Evolutionary conservation across 2,113 vertebrate genomes (phyloP).

Genomic region (Anarhynchus alexandrinus): DNA sequence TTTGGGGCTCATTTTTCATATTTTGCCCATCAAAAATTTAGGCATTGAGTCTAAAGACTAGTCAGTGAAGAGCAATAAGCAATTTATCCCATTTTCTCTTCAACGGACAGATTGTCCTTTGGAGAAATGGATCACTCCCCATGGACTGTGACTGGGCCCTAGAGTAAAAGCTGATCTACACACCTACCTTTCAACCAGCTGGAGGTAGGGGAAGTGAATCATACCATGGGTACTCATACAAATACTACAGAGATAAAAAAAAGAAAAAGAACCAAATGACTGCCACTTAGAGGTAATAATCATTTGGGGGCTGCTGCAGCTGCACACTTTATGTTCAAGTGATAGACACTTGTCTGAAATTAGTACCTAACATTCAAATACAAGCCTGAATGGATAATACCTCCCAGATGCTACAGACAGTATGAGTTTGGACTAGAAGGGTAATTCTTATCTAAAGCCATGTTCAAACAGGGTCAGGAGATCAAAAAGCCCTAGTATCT

Average conservation of each 20-base stretch:
- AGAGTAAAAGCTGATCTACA: neutral
- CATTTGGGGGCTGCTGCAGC: neutral
- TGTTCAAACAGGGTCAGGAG: neutral
- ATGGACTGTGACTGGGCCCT: neutral
- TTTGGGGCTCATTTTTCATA: neutral
- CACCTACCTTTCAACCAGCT: neutral
- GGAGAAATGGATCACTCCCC: neutral
- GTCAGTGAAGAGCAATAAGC: neutral
- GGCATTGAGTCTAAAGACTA: neutral
- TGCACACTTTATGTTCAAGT: conserved; percentile 3
- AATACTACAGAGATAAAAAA: neutral
- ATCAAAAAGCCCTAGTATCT: neutral
- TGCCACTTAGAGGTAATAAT: neutral
- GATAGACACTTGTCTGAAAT: conserved; percentile 18
- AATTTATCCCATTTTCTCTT: neutral
- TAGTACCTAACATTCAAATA: neutral
- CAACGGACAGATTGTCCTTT: neutral
- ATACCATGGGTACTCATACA: neutral
- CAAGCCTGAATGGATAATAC: neutral
- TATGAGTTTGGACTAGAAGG: neutral
- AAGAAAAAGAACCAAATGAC: neutral
- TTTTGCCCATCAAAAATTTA: neutral
- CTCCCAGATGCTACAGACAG: neutral
- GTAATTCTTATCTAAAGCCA: neutral
- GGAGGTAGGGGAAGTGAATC: neutral